Percentiles rank a stretch among this genome's conserved stretches.
Conservation (phyloP, 2,797 vertebrate species). For the Thamnophis elegans region DNA sequence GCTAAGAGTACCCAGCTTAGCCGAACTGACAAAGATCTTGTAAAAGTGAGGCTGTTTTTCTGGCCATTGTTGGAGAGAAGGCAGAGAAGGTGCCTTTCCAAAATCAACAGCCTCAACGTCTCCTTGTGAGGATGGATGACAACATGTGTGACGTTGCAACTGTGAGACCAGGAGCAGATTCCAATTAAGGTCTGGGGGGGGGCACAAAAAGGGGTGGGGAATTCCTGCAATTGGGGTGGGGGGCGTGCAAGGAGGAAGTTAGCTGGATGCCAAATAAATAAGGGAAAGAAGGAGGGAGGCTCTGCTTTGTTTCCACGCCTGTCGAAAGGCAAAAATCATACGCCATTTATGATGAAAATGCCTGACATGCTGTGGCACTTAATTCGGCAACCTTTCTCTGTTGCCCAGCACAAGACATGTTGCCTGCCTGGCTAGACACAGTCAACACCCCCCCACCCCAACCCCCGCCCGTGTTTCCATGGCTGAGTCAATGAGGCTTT, state of each 20-base stretch:
- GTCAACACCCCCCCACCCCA: neutral
- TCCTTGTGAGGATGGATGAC: neutral
- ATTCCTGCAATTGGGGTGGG: neutral
- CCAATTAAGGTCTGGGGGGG: neutral
- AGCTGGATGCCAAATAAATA: neutral
- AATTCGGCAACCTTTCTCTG: neutral
- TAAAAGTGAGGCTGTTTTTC: neutral
- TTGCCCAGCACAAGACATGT: neutral
- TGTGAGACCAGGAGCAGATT: neutral
- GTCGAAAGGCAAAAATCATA: neutral
- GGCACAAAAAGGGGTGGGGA: neutral
- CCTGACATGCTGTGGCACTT: neutral
- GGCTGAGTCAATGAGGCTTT: neutral
- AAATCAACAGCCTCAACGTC: neutral
- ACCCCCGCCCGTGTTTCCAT: neutral
- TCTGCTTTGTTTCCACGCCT: conserved; percentile 12
- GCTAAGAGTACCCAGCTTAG: no score
- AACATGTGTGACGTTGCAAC: neutral
- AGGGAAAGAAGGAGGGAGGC: neutral
- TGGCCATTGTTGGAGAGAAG: neutral
- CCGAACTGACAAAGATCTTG: neutral
- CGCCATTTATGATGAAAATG: conserved; percentile 2
- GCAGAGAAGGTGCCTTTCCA: conserved; percentile 4
- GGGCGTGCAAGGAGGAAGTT: neutral
- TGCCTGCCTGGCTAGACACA: neutral